Evolutionary conservation across 2,888 invertebrate species (phyloP), one percentile per base, ranked within the genome.

Genomic region (Lymantria monacha): DNA sequence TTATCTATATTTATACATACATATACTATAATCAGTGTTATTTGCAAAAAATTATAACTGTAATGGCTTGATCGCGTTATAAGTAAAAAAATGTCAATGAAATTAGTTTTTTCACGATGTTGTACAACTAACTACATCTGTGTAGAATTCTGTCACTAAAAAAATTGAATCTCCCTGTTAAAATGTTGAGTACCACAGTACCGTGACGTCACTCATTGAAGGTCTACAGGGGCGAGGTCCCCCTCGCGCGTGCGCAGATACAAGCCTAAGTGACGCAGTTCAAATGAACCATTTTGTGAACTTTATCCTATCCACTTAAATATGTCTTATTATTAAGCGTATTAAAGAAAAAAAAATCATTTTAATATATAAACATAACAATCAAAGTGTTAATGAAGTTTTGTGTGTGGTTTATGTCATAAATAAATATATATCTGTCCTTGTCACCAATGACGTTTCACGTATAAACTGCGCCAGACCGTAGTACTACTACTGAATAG

Each of bases 191-290:
- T 33, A 8, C 33, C 30, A n/a, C 44, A 44, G 37, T 57, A 50
- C 10, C 49, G 49, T 80, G 77, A 80, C 79, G 79, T 78, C 79
- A 80, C 57, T 53, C 79, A 81, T 83, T 78, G 70, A 76, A 60
- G 61, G 53, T 54, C 48, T 57, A 57, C 56, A 66, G 71, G 76
- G 78, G 79, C 66, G 79, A 76, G 76, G 79, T 60, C 59, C 22
- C 12, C 12, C 31, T 56, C 62, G 69, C 59, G 70, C 66, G 51
- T 61, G 69, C 71, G 73, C 68, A 51, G 14, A 44, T 8, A 7
- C 14, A 11, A 31, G n/a, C 8, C 43, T 14, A 38, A 59, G 49
- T 54, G 57, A 51, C 58, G 53, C 56, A 57, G 52, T 51, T 51
- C 55, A 57, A 62, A 53, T 46, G 44, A 55, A 56, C 61, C 69